These are phyloP conservation scores for Semotilus atromaculatus DNA, from an alignment of 2,797 vertebrate species.

Conservation along the genomic window DNA sequence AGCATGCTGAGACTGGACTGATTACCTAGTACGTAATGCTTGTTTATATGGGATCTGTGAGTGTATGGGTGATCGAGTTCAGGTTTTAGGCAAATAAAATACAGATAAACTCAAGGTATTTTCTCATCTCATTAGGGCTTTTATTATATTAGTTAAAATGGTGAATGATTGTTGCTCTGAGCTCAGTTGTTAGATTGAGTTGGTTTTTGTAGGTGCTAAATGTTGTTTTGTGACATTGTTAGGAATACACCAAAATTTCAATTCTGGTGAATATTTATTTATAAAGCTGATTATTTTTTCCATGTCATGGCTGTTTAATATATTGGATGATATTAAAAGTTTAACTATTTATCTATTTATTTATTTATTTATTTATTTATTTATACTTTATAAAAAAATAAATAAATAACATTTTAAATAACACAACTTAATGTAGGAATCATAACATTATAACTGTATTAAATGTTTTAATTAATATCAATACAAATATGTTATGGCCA, in stretches of 20 bases:
- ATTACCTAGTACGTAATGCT: slow-evolving; percentile 48
- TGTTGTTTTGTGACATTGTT: background rate
- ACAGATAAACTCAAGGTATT: slow-evolving; percentile 1
- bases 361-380: background rate
- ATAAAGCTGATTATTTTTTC: background rate
- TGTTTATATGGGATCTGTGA: slow-evolving; percentile 39
- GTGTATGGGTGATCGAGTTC: slow-evolving; percentile 24
- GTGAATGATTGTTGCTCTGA: background rate
- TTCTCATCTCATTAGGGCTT: background rate
- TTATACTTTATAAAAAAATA: background rate
- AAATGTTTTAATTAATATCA: background rate
- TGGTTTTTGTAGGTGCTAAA: background rate
- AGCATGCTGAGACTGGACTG: slow-evolving; percentile 24
- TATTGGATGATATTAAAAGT: background rate
- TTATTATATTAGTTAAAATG: background rate
- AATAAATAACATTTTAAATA: background rate
- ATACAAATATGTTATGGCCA: background rate
- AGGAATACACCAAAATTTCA: background rate
- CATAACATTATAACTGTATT: background rate
- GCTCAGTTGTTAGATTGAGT: background rate
- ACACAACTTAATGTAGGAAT: background rate
- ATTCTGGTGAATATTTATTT: background rate
- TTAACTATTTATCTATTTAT: background rate
- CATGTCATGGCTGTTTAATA: background rate
- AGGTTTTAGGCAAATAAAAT: slow-evolving; percentile 46